These are phyloP conservation scores for Sebastiscus tertius DNA, from an alignment of 2,797 vertebrate species.

Conservation along the genomic window DNA sequence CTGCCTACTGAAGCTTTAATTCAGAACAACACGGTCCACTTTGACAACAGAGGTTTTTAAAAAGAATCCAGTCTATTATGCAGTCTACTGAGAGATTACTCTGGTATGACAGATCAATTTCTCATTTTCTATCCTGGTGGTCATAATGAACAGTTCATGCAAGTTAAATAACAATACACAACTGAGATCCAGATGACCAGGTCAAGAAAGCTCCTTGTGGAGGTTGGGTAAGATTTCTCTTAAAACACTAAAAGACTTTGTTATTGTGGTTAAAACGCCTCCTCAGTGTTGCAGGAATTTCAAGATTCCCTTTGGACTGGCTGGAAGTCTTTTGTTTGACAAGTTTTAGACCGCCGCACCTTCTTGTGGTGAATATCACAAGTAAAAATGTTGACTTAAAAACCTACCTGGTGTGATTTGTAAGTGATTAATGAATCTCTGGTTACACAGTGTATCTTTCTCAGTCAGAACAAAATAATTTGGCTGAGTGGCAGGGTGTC, in stretches of 20 bases:
- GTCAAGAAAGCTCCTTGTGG: background rate
- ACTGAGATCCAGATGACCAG: background rate
- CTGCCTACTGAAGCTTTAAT: no score
- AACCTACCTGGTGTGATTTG: background rate
- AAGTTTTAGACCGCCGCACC: background rate
- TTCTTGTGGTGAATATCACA: background rate
- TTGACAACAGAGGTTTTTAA: background rate
- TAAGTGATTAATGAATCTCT: background rate
- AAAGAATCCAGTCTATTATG: background rate
- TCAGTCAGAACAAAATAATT: slow-evolving; percentile 12
- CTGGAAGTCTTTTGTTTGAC: background rate
- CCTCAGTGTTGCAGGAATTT: background rate
- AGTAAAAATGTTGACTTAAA: background rate
- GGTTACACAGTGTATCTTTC: background rate
- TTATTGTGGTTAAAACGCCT: background rate
- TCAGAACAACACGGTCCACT: background rate
- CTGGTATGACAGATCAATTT: background rate
- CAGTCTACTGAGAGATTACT: background rate
- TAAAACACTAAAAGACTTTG: background rate
- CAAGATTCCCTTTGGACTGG: background rate
- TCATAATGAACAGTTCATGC: background rate
- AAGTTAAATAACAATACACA: background rate
- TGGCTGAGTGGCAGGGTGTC: slow-evolving; percentile 45
- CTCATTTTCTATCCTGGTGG: background rate
- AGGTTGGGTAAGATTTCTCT: background rate